Conservation (phyloP, 1,140 invertebrate species). For the Metaphire vulgaris region DNA sequence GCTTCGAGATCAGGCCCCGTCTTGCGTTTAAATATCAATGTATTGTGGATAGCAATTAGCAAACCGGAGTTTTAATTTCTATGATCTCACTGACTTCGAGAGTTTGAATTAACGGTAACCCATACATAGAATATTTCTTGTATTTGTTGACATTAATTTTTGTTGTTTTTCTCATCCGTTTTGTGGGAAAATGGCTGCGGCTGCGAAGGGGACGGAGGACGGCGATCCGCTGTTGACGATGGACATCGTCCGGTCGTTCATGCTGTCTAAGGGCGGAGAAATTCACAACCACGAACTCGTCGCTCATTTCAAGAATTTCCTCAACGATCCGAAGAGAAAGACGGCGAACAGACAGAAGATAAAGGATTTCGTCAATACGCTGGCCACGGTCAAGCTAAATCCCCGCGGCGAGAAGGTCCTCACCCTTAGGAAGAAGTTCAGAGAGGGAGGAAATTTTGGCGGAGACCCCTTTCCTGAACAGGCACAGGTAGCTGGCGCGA, state of each 20-base stretch:
- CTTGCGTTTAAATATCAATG: no score
- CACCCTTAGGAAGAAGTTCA: constrained; percentile 29
- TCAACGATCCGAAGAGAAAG: constrained; percentile 58
- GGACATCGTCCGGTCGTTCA: constrained; percentile 73
- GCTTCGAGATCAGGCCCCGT: no score
- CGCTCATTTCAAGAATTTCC: constrained; percentile 75
- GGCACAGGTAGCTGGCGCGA: no score
- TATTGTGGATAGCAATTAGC: no score
- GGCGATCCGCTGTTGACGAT: constrained; percentile 58
- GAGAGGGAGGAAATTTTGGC: constrained; percentile 9
- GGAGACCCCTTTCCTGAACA: no score
- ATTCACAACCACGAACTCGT: constrained; percentile 80
- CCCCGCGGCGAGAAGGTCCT: constrained; percentile 28
- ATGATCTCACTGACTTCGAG: no score
- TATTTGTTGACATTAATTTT: no score
- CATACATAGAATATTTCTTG: no score
- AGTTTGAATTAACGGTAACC: no score
- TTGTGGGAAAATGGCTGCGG: not conserved
- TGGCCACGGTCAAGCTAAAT: constrained; percentile 67
- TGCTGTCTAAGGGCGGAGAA: constrained; percentile 71
- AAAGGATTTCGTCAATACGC: constrained; percentile 78
- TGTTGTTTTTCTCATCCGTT: not conserved
- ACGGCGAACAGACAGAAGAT: constrained; percentile 61
- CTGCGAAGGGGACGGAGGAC: constrained; percentile 52
- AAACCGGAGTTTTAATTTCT: no score